phyloP scores from a whole-genome alignment of 2,888 invertebrate genomes.

The Eretmocerus hayati region DNA sequence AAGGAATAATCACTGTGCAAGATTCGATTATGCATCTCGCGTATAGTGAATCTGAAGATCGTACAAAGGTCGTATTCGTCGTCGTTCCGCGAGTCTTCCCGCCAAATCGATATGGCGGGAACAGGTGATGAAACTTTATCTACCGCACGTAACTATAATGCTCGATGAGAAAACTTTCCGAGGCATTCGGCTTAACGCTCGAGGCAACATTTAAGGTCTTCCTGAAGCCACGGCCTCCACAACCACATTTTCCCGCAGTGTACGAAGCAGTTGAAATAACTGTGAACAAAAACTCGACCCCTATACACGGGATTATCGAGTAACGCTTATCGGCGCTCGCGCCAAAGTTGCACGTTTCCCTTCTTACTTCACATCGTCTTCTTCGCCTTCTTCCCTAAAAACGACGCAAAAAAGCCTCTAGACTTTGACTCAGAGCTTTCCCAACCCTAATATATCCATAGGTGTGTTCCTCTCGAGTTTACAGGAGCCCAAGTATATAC shows the following conservation, averaged over 20 bases:
- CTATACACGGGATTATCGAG: constrained; percentile 10
- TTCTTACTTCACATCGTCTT: background rate
- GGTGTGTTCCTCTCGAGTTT: no score
- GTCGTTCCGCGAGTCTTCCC: background rate
- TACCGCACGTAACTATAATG: background rate
- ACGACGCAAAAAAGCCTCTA: background rate
- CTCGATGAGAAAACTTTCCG: background rate
- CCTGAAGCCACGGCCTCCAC: background rate
- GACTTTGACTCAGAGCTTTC: background rate
- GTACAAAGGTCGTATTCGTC: no score
- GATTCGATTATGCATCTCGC: no score
- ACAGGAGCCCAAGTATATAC: no score
- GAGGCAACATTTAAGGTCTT: background rate
- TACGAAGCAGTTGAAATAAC: background rate
- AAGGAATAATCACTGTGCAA: no score
- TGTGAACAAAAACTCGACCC: background rate
- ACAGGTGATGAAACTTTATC: background rate
- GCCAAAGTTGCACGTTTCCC: no score
- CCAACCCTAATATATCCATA: no score
- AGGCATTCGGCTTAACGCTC: background rate
- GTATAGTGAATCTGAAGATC: no score
- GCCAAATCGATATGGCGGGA: background rate
- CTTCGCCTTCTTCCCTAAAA: background rate
- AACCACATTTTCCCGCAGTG: background rate
- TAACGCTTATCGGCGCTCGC: constrained; percentile 14